Conservation (phyloP, 1,140 invertebrate genomes). For the Pachypsylla venusta region DNA sequence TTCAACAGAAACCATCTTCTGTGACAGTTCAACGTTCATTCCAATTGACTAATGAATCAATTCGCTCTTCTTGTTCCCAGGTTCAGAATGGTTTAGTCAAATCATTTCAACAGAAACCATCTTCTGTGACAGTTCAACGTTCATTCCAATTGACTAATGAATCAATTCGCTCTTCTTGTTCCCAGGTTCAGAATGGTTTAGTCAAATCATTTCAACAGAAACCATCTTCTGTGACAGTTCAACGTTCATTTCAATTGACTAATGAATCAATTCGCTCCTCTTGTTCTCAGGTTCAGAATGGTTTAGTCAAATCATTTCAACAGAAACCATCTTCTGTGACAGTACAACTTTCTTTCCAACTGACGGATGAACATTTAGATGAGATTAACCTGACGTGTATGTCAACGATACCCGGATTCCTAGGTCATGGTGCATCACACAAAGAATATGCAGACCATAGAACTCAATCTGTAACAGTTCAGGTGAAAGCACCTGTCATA, state of each 20-base stretch:
- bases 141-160: too few species aligned
- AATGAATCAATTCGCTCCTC: constrained; percentile 17
- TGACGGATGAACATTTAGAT: constrained; percentile 20
- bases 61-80: too few species aligned
- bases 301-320: constrained; percentile 1
- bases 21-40: too few species aligned
- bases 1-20: too few species aligned
- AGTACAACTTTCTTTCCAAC: constrained; percentile 20
- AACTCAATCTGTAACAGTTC: constrained; percentile 20
- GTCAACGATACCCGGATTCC: constrained; percentile 25
- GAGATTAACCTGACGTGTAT: constrained; percentile 24
- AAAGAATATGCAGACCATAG: constrained; percentile 25
- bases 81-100: too few species aligned
- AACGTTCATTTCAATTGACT: constrained; percentile 19
- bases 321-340: constrained; percentile 20
- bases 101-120: too few species aligned
- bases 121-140: too few species aligned
- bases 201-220: constrained; percentile 4
- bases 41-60: too few species aligned
- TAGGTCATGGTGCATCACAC: constrained; percentile 22
- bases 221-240: constrained; percentile 21
- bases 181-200: constrained; percentile 1
- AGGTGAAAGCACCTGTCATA: constrained; percentile 10
- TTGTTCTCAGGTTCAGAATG: constrained; percentile 1
- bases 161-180: too few species aligned